phyloP scores from a whole-genome alignment of 2,888 invertebrate species.

The Amblyjoppa fuscipennis region DNA sequence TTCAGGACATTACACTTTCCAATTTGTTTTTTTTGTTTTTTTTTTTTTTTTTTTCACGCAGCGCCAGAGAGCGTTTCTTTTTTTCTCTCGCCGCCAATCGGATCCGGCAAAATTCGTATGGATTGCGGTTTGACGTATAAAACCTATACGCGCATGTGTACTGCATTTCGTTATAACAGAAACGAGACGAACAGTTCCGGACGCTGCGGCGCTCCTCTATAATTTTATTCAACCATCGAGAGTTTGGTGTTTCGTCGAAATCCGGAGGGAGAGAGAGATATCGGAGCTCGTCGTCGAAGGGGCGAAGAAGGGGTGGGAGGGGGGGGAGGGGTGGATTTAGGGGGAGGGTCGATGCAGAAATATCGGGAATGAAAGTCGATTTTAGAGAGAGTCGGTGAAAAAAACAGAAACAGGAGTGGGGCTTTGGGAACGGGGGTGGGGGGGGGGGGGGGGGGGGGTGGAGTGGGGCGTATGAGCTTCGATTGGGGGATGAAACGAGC shows the following conservation, averaged over 20 bases:
- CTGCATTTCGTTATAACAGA: slow-evolving; percentile 8
- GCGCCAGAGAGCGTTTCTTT: background rate
- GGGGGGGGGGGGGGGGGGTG: no score
- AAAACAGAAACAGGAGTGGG: slow-evolving; percentile 14
- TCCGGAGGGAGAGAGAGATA: slow-evolving; percentile 4
- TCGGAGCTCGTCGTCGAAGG: background rate
- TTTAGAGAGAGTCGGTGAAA: slow-evolving; percentile 23
- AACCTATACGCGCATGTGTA: background rate
- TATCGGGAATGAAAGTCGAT: slow-evolving; percentile 45
- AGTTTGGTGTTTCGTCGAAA: slow-evolving; percentile 49
- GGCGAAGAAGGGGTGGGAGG: background rate
- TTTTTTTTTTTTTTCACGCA: background rate
- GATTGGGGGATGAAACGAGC: slow-evolving; percentile 67
- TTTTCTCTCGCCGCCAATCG: background rate
- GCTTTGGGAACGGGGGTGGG: background rate
- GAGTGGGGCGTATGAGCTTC: slow-evolving; percentile 39
- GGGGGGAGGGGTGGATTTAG: background rate
- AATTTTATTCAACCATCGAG: slow-evolving; percentile 60
- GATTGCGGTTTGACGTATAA: background rate
- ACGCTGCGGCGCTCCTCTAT: slow-evolving; percentile 37
- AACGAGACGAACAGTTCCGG: slow-evolving; percentile 40
- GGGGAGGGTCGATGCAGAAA: background rate
- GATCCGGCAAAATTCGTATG: slow-evolving; percentile 16
- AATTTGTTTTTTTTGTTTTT: background rate
- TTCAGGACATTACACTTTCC: slow-evolving; percentile 12